A percentile compares a stretch with the other conserved stretches of the same genome.
Conservation (phyloP, 1,140 invertebrate genomes). For the Scaptomyza graminum region DNA sequence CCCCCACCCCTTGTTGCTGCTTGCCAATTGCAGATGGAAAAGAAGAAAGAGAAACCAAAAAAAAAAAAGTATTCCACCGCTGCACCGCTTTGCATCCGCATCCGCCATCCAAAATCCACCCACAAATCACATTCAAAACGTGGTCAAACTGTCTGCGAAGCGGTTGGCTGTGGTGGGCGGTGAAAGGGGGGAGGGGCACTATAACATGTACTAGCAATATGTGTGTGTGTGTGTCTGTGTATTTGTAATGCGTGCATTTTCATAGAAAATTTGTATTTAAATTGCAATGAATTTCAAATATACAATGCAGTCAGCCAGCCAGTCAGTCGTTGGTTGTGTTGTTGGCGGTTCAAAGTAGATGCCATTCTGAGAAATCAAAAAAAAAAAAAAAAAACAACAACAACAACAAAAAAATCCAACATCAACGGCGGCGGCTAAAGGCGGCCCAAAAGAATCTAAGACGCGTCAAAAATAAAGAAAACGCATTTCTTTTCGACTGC, state of each 20-base stretch:
- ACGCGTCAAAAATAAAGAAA: conserved; percentile 79
- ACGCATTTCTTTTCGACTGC: conserved; percentile 61
- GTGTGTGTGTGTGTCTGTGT: conserved; percentile 20
- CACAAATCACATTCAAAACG: conserved; percentile 52
- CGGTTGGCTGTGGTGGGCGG: not conserved
- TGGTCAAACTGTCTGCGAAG: conserved; percentile 35
- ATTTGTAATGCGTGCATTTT: conserved; percentile 77
- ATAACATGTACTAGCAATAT: conserved; percentile 26
- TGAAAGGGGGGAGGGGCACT: conserved; percentile 10
- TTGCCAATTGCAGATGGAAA: conserved; percentile 34
- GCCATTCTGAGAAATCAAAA: conserved; percentile 78
- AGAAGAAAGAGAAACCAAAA: conserved; percentile 35
- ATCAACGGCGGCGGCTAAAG: conserved; percentile 6
- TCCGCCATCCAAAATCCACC: conserved; percentile 41
- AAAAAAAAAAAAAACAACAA: conserved; percentile 40
- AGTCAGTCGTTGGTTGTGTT: conserved; percentile 55
- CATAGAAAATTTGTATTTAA: conserved; percentile 82
- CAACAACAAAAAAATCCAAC: conserved; percentile 26
- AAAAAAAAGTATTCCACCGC: conserved; percentile 21
- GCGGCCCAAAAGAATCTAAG: conserved; percentile 70
- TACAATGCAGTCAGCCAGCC: conserved; percentile 69
- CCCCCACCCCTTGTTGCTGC: not conserved
- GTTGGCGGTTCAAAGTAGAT: conserved; percentile 80
- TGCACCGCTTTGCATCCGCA: conserved; percentile 39
- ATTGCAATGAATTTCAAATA: conserved; percentile 82